Evolutionary conservation across 2,113 vertebrate genomes (phyloP).

Genomic region (Oceanites oceanicus): DNA sequence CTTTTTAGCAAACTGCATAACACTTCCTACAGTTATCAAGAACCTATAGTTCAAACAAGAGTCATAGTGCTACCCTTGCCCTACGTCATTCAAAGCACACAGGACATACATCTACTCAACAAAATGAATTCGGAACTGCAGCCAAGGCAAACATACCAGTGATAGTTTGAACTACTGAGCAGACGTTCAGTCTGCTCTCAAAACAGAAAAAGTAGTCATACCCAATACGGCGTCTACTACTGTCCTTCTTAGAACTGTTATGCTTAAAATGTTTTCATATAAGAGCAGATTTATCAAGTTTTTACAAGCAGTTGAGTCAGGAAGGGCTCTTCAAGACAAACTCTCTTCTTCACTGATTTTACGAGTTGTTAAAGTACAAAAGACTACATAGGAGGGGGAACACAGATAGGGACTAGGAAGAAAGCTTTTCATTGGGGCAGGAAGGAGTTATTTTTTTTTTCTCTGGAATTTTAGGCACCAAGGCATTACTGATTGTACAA

Average conservation of each 20-base stretch:
- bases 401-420: neutral
- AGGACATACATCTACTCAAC: neutral
- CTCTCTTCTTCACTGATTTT: neutral
- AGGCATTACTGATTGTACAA: neutral
- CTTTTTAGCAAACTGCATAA: neutral
- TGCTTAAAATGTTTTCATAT: neutral
- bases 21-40: neutral
- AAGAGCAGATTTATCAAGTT: neutral
- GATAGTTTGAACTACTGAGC: neutral
- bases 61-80: neutral
- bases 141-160: constrained; percentile 14
- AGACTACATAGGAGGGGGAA: neutral
- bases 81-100: neutral
- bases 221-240: neutral
- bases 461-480: neutral
- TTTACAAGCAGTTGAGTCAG: neutral
- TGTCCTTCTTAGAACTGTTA: neutral
- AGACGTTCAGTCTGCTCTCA: neutral
- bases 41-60: neutral
- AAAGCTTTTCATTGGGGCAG: neutral
- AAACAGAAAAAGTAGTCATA: neutral
- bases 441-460: neutral
- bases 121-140: neutral
- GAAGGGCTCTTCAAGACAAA: neutral
- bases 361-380: neutral